Evolutionary conservation across 1,140 invertebrate genomes (phyloP).

Genomic region (Pteromalus puparum): DNA sequence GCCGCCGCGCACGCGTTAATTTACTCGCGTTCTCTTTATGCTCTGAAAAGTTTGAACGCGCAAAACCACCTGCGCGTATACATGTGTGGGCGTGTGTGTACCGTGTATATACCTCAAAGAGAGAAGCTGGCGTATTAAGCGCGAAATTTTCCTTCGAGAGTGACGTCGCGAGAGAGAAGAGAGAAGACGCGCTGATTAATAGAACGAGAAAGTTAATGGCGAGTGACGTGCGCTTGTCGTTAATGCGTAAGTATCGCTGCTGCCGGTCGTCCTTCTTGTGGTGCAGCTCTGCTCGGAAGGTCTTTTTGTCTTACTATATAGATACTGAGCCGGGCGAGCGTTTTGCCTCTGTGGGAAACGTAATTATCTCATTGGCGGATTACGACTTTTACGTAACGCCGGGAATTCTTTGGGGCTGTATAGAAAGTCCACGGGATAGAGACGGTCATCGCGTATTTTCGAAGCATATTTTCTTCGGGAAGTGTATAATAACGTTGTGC

Average conservation of each 20-base stretch:
- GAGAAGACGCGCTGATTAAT: slow-evolving; percentile 31
- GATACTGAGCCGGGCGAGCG: no score
- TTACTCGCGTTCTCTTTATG: slow-evolving; percentile 52
- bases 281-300: neutral
- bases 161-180: neutral
- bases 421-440: neutral
- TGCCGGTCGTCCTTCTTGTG: no score
- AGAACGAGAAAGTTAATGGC: slow-evolving; percentile 48
- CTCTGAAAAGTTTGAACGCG: slow-evolving; percentile 56
- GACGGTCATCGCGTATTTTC: neutral
- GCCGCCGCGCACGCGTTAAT: slow-evolving; percentile 16
- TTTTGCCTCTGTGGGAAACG: slow-evolving; percentile 7
- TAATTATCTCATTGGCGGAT: neutral
- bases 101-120: neutral
- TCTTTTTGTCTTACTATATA: no score
- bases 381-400: neutral
- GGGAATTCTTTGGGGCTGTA: neutral
- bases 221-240: slow-evolving; percentile 21
- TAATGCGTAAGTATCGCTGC: neutral
- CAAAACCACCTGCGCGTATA: slow-evolving; percentile 1
- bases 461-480: neutral
- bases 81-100: neutral
- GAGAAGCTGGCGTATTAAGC: slow-evolving; percentile 21
- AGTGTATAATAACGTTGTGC: no score
- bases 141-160: slow-evolving; percentile 14